A percentile compares a stretch with the other conserved stretches of the same genome.
phyloP scores from a whole-genome alignment of 1,140 invertebrate species.

The Eumaeus atala region DNA sequence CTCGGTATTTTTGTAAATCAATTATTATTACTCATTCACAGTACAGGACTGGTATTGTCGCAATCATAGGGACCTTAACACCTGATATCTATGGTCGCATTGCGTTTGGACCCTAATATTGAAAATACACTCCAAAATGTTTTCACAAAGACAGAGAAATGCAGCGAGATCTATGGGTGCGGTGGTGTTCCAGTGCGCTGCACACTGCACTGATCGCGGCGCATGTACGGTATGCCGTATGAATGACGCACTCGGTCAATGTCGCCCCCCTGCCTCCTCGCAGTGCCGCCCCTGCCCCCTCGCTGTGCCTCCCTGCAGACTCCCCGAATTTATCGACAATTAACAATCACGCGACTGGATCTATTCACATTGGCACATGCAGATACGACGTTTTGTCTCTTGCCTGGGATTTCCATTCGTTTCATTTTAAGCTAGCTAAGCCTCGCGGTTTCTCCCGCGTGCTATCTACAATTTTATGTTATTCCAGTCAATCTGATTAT shows the following conservation, averaged over 20 bases:
- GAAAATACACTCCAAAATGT: background rate
- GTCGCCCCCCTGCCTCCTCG: constrained; percentile 14
- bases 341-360: background rate
- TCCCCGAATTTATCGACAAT: background rate
- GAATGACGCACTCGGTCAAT: constrained; percentile 31
- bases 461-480: too few relatives aligned
- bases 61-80: too few relatives aligned
- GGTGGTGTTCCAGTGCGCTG: too few relatives aligned
- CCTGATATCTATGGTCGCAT: background rate
- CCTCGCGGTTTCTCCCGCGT: background rate
- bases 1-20: too few relatives aligned
- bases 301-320: constrained; percentile 5
- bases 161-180: background rate
- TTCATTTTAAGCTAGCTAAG: background rate
- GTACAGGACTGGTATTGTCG: background rate
- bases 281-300: constrained; percentile 13
- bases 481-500: too few relatives aligned
- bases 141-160: background rate
- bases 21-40: too few relatives aligned
- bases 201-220: background rate
- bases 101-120: background rate
- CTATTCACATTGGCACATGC: background rate
- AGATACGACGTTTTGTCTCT: background rate
- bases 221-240: constrained; percentile 23
- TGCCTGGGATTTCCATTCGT: background rate